Conservation (phyloP, 2,113 vertebrate genomes). For the Ctenomys sociabilis region DNA sequence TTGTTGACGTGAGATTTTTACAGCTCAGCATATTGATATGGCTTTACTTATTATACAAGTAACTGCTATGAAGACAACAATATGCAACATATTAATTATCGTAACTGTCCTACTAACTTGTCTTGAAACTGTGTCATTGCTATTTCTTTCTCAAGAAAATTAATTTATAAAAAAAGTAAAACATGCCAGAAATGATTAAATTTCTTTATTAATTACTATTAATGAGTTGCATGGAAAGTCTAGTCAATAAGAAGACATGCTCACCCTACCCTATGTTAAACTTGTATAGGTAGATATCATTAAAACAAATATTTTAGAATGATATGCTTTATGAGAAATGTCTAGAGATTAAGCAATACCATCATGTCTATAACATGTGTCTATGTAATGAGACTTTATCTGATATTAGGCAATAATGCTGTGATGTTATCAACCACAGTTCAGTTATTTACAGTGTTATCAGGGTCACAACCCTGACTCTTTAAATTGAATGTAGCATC, state of each 20-base stretch:
- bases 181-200: not conserved
- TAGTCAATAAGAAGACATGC: slow-evolving; percentile 1
- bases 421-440: not conserved
- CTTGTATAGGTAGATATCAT: slow-evolving; percentile 12
- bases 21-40: too few relatives aligned
- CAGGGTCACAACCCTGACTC: not conserved
- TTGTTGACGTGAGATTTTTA: too few relatives aligned
- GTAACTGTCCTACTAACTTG: too few relatives aligned
- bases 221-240: not conserved
- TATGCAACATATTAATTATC: too few relatives aligned
- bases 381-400: not conserved
- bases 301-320: slow-evolving; percentile 17
- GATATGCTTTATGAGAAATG: not conserved
- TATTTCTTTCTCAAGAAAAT: too few relatives aligned
- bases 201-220: slow-evolving; percentile 30
- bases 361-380: not conserved
- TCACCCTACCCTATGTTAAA: not conserved
- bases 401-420: not conserved
- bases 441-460: slow-evolving; percentile 17
- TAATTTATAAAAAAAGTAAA: too few relatives aligned
- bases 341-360: not conserved
- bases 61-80: too few relatives aligned
- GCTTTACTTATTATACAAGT: too few relatives aligned
- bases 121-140: too few relatives aligned
- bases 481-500: not conserved